These are phyloP conservation scores for Agrypnia vestita DNA, from an alignment of 1,140 invertebrate genomes.

Conservation along the genomic window DNA sequence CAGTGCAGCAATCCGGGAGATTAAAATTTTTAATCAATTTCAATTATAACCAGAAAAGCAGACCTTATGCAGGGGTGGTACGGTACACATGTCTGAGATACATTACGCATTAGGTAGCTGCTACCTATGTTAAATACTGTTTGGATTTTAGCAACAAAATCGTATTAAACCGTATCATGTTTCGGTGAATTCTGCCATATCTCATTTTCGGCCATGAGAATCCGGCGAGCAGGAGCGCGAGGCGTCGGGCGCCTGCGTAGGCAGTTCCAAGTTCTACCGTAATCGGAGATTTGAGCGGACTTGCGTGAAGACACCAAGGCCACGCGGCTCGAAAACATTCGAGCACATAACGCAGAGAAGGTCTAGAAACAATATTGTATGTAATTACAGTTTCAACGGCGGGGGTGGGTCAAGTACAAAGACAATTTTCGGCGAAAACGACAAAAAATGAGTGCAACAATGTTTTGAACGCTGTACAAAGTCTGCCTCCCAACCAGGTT, in stretches of 20 bases:
- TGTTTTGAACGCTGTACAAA: background rate
- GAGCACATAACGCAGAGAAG: constrained; percentile 34
- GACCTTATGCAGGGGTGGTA: too few species aligned
- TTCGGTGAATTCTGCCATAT: constrained; percentile 1
- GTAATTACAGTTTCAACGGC: constrained; percentile 17
- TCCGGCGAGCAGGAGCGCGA: background rate
- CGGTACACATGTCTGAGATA: too few species aligned
- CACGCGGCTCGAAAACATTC: constrained; percentile 18
- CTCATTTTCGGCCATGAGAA: background rate
- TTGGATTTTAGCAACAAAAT: too few species aligned
- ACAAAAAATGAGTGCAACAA: background rate
- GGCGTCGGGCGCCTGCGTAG: background rate
- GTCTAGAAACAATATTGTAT: constrained; percentile 28
- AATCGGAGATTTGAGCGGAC: constrained; percentile 27
- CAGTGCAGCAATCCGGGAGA: too few species aligned
- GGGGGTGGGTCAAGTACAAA: background rate
- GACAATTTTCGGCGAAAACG: background rate
- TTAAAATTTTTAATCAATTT: too few species aligned
- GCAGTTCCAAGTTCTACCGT: background rate
- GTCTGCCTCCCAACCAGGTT: too few species aligned
- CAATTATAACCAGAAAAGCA: too few species aligned
- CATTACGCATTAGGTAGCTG: too few species aligned
- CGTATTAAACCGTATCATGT: background rate
- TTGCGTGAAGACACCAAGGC: constrained; percentile 8
- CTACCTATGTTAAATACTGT: too few species aligned